phyloP scores from a whole-genome alignment of 2,888 invertebrate genomes.

The Calliscelio sp. region DNA sequence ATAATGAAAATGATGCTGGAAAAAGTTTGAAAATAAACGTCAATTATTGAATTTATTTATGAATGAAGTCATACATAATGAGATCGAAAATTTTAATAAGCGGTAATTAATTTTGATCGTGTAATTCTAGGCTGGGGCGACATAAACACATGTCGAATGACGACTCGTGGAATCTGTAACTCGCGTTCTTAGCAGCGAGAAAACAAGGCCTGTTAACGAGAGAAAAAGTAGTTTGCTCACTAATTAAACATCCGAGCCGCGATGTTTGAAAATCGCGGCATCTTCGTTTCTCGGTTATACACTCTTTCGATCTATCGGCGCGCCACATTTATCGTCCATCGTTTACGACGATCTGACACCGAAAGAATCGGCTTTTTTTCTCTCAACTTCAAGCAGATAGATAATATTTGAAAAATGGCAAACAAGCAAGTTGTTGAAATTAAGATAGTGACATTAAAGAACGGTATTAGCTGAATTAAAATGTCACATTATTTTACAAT shows the following conservation, averaged over 20 bases:
- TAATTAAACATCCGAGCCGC: conserved; percentile 71
- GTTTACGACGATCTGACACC: conserved; percentile 49
- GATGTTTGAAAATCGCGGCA: conserved; percentile 58
- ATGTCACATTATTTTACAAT: conserved; percentile 44
- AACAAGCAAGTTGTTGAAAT: no score
- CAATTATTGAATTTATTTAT: conserved; percentile 41
- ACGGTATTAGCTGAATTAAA: conserved; percentile 24
- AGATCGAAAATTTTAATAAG: conserved; percentile 48
- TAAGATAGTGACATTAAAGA: conserved; percentile 33
- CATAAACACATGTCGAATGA: conserved; percentile 46
- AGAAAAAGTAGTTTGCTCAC: conserved; percentile 56
- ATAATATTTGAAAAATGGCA: no score
- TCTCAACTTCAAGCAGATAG: no score
- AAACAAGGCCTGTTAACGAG: conserved; percentile 53
- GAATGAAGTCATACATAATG: conserved; percentile 19
- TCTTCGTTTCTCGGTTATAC: conserved; percentile 48
- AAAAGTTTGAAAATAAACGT: no score
- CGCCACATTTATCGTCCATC: conserved; percentile 50
- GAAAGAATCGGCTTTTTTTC: conserved; percentile 25
- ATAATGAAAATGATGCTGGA: no score
- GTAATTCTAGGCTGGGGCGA: conserved; percentile 36
- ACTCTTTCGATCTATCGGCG: conserved; percentile 41
- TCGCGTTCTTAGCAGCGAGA: conserved; percentile 50
- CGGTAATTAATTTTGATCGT: conserved; percentile 40
- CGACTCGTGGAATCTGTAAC: conserved; percentile 52